Evolutionary conservation across 2,888 invertebrate species (phyloP).

Genomic region (Buathra laborator): DNA sequence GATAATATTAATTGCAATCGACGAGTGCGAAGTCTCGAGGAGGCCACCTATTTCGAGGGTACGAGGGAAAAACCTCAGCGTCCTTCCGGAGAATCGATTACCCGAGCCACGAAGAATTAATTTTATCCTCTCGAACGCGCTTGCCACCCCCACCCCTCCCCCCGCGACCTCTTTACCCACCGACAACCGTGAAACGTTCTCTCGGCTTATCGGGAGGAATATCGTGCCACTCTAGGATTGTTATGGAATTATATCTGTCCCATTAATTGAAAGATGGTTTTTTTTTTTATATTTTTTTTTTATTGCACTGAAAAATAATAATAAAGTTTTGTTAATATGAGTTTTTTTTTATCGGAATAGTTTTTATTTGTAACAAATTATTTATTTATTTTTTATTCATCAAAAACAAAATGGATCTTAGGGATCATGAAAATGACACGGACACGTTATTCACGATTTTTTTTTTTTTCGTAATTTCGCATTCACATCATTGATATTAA

Average conservation of each 20-base stretch:
- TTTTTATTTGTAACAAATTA: no score
- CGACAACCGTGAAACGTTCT: conserved; percentile 34
- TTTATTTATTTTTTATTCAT: no score
- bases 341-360: no score
- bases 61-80: conserved; percentile 39
- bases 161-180: not conserved
- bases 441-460: no score
- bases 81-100: conserved; percentile 60
- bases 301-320: not conserved
- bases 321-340: no score
- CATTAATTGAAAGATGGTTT: conserved; percentile 29
- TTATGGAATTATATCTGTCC: conserved; percentile 50
- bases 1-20: conserved; percentile 66
- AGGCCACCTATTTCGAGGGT: conserved; percentile 39
- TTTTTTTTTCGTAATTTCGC: no score
- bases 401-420: no score
- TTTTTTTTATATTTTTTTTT: not conserved
- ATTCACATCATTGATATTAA: no score
- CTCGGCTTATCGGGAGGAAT: conserved; percentile 44
- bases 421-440: no score
- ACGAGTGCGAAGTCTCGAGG: conserved; percentile 52
- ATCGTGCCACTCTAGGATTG: conserved; percentile 19
- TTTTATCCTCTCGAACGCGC: conserved; percentile 58
- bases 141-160: conserved; percentile 38
- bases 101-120: conserved; percentile 61